Evolutionary conservation across 2,888 invertebrate genomes (phyloP).

Genomic region (Clitarchus hookeri): DNA sequence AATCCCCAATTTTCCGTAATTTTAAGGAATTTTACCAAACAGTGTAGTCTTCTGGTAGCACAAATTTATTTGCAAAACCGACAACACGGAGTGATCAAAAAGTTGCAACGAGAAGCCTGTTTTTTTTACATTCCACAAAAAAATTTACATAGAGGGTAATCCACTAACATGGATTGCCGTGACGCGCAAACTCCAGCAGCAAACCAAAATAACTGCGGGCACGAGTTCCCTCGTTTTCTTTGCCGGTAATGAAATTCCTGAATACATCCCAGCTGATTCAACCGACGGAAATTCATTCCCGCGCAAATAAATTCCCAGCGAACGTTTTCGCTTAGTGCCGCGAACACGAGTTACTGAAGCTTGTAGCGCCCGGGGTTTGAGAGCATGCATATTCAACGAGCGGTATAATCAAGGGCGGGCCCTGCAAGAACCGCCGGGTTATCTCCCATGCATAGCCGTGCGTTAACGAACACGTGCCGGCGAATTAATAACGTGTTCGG

Average conservation of each 20-base stretch:
- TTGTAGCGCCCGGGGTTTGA: not conserved
- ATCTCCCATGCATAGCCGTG: not conserved
- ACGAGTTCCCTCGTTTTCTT: not conserved
- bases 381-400: constrained; percentile 10
- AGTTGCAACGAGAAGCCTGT: too few relatives aligned
- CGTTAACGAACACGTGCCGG: not conserved
- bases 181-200: too few relatives aligned
- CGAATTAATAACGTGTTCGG: constrained; percentile 2
- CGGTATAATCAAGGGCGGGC: not conserved
- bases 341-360: not conserved
- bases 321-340: not conserved
- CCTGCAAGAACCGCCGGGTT: not conserved
- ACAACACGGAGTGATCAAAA: too few relatives aligned
- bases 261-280: not conserved
- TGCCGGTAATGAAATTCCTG: constrained; percentile 5
- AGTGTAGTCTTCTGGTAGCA: too few relatives aligned
- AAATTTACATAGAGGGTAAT: too few relatives aligned
- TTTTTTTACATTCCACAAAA: too few relatives aligned
- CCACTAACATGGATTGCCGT: too few relatives aligned
- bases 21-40: too few relatives aligned
- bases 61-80: too few relatives aligned
- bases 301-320: not conserved
- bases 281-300: constrained; percentile 1
- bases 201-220: not conserved
- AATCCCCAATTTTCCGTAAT: too few relatives aligned